Conservation (phyloP, 2,888 invertebrate genomes). For the Scaptodrosophila latifasciaeformis region DNA sequence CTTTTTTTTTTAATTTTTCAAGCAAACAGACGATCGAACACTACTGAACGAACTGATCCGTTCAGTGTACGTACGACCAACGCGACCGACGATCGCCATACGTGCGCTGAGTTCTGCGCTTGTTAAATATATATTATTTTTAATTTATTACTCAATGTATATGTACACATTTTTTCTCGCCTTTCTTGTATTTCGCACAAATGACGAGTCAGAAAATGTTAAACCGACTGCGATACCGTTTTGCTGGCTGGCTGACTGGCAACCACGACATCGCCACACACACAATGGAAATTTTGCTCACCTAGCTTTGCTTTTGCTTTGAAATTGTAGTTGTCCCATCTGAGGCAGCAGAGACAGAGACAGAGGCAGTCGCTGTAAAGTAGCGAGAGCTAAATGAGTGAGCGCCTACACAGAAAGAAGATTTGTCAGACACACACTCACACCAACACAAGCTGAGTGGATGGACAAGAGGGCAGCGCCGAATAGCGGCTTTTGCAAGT, state of each 20-base stretch:
- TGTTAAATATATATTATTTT: conserved; percentile 42
- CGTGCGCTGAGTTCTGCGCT: conserved; percentile 19
- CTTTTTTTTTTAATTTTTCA: no score
- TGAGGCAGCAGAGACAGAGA: no score
- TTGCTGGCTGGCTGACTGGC: conserved; percentile 45
- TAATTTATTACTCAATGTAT: conserved; percentile 54
- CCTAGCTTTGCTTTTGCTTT: conserved; percentile 63
- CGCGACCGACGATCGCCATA: no score
- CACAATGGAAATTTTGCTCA: conserved; percentile 73
- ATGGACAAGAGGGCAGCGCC: conserved; percentile 7
- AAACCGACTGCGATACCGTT: conserved; percentile 65
- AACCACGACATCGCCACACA: conserved; percentile 67
- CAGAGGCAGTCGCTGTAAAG: conserved; percentile 38
- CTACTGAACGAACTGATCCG: no score
- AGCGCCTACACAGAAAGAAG: conserved; percentile 44
- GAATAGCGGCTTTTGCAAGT: conserved; percentile 58
- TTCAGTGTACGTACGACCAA: no score
- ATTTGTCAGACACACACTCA: conserved; percentile 29
- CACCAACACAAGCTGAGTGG: conserved; percentile 3
- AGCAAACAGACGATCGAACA: no score
- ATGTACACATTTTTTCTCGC: conserved; percentile 34
- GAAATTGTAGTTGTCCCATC: conserved; percentile 37
- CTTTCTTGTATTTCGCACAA: conserved; percentile 58
- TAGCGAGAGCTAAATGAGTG: conserved; percentile 39
- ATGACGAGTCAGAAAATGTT: conserved; percentile 65